Percentiles rank a stretch among this genome's conserved stretches.
These are phyloP conservation scores for Nomada fabriciana DNA, from an alignment of 2,888 invertebrate genomes.

Conservation along the genomic window DNA sequence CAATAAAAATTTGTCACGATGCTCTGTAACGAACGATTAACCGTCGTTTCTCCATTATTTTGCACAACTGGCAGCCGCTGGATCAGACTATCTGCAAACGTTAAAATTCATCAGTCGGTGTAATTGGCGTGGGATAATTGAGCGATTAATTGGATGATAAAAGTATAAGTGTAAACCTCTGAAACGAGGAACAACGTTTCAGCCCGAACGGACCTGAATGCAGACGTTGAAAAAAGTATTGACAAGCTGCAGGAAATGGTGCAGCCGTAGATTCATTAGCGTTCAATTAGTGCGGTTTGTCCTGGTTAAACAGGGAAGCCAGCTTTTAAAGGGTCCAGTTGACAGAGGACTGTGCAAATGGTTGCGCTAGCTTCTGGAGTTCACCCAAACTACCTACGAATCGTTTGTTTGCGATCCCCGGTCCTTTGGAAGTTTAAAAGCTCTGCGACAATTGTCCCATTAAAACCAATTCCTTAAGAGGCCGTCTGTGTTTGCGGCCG, in stretches of 20 bases:
- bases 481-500: background rate
- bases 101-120: slow-evolving; percentile 18
- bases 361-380: slow-evolving; percentile 67
- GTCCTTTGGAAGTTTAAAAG: slow-evolving; percentile 17
- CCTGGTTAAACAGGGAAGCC: slow-evolving; percentile 76
- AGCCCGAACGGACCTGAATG: background rate
- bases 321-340: slow-evolving; percentile 75
- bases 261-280: slow-evolving; percentile 80
- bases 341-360: slow-evolving; percentile 80
- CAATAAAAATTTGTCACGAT: slow-evolving; percentile 61
- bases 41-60: slow-evolving; percentile 22
- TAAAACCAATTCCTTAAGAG: slow-evolving; percentile 1
- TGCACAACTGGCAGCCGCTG: background rate
- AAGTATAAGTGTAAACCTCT: too few relatives aligned
- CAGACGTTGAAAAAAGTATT: slow-evolving; percentile 35
- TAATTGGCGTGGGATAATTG: slow-evolving; percentile 3
- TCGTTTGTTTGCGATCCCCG: background rate
- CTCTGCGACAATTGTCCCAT: slow-evolving; percentile 19
- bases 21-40: slow-evolving; percentile 44
- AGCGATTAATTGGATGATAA: background rate
- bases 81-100: background rate
- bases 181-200: background rate
- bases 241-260: slow-evolving; percentile 19
- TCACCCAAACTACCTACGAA: slow-evolving; percentile 37
- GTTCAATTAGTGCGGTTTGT: slow-evolving; percentile 83